Evolutionary conservation across 2,888 invertebrate species (phyloP).

Genomic region (Tiliacea aurago): DNA sequence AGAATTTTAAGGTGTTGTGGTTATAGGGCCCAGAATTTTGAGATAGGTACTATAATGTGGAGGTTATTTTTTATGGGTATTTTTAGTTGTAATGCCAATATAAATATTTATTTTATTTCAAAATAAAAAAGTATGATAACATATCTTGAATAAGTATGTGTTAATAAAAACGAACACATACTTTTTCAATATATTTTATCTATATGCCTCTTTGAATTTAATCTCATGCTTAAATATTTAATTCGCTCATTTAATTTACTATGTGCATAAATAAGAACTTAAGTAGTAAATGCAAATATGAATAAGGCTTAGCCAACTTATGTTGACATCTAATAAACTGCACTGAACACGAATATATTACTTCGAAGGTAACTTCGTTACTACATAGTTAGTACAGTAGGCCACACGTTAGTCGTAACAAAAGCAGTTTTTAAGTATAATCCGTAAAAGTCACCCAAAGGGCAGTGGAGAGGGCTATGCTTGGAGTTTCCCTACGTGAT

Average conservation of each 20-base stretch:
- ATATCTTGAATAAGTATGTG: no score
- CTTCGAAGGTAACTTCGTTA: conserved; percentile 35
- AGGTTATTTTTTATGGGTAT: no score
- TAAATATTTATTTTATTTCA: no score
- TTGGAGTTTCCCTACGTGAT: no score
- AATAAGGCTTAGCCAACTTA: conserved; percentile 48
- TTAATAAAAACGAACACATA: not conserved
- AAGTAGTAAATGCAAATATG: conserved; percentile 37
- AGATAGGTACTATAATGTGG: no score
- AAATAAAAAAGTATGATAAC: no score
- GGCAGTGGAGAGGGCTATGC: no score
- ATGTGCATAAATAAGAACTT: conserved; percentile 14
- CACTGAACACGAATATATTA: conserved; percentile 16
- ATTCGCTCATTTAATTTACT: conserved; percentile 19
- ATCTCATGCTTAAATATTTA: not conserved
- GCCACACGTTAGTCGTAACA: not conserved
- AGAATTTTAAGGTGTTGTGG: no score
- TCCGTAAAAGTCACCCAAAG: no score
- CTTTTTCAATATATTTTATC: not conserved
- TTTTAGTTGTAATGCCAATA: no score
- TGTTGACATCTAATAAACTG: conserved; percentile 22
- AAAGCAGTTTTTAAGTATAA: no score
- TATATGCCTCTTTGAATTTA: not conserved
- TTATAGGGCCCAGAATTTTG: no score
- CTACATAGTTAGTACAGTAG: not conserved